Percentiles rank a stretch among this genome's conserved stretches.
Conservation (phyloP, 1,140 invertebrate genomes). For the Musca domestica region DNA sequence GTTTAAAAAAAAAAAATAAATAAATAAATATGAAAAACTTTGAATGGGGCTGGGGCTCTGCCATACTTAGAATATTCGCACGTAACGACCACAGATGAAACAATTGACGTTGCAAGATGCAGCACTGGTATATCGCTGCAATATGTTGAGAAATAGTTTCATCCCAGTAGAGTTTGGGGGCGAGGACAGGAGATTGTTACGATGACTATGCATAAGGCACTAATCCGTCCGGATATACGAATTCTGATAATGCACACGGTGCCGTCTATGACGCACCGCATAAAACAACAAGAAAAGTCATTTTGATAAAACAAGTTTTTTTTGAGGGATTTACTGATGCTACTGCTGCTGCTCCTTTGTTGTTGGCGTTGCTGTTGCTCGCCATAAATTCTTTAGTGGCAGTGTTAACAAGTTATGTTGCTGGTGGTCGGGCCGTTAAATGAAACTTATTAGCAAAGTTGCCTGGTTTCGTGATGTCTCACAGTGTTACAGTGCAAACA, state of each 20-base stretch:
- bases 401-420: conserved; percentile 18
- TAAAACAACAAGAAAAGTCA: background rate
- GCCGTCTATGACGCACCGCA: background rate
- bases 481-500: conserved; percentile 2
- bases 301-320: conserved; percentile 10
- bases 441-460: background rate
- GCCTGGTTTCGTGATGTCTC: conserved; percentile 7
- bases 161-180: too few relatives aligned
- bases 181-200: too few relatives aligned
- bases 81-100: too few relatives aligned
- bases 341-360: background rate
- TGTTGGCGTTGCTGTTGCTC: background rate
- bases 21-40: background rate
- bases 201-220: background rate
- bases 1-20: too few relatives aligned
- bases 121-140: too few relatives aligned
- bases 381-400: conserved; percentile 15
- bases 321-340: background rate
- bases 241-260: background rate
- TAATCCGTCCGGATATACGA: background rate
- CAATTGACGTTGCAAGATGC: too few relatives aligned
- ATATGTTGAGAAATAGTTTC: too few relatives aligned
- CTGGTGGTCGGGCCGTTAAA: conserved; percentile 3
- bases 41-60: background rate
- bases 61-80: background rate